Evolutionary conservation across 2,888 invertebrate genomes (phyloP).

Genomic region (Meliscaeva auricollis): DNA sequence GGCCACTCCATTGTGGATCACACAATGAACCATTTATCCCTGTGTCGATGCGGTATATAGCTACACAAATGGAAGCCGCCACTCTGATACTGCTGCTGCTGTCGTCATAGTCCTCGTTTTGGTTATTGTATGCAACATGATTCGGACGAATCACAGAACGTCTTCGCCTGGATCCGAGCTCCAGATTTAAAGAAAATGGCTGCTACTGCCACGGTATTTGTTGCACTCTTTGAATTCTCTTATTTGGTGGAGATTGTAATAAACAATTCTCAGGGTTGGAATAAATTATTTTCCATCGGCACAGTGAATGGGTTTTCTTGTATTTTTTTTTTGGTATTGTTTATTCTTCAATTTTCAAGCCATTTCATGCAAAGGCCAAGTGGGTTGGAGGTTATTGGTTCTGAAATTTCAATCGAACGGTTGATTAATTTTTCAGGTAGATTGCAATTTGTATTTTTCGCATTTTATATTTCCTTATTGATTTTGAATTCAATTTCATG

Average conservation of each 20-base stretch:
- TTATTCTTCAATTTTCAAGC: background rate
- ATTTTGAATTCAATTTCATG: slow-evolving; percentile 21
- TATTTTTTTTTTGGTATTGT: slow-evolving; percentile 27
- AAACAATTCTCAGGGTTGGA: slow-evolving; percentile 73
- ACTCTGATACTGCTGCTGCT: background rate
- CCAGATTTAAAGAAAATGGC: slow-evolving; percentile 72
- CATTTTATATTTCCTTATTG: slow-evolving; percentile 30
- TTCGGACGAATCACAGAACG: slow-evolving; percentile 74
- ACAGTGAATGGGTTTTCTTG: slow-evolving; percentile 31
- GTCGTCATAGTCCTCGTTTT: slow-evolving; percentile 1
- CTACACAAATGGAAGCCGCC: slow-evolving; percentile 63
- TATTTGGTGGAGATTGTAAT: slow-evolving; percentile 22
- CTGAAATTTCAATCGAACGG: slow-evolving; percentile 40
- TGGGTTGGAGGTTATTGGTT: slow-evolving; percentile 23
- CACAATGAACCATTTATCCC: slow-evolving; percentile 75
- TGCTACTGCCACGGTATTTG: slow-evolving; percentile 49
- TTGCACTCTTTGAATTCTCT: slow-evolving; percentile 55
- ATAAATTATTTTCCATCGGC: slow-evolving; percentile 67
- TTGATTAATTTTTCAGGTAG: slow-evolving; percentile 63
- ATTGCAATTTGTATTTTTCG: slow-evolving; percentile 61
- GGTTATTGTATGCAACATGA: slow-evolving; percentile 49
- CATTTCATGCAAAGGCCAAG: background rate
- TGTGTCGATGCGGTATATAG: slow-evolving; percentile 60
- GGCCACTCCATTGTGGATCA: slow-evolving; percentile 75
- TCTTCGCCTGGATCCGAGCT: slow-evolving; percentile 57